These are phyloP conservation scores for Proctacanthus coquilletti DNA, from an alignment of 1,140 invertebrate genomes.

Conservation along the genomic window DNA sequence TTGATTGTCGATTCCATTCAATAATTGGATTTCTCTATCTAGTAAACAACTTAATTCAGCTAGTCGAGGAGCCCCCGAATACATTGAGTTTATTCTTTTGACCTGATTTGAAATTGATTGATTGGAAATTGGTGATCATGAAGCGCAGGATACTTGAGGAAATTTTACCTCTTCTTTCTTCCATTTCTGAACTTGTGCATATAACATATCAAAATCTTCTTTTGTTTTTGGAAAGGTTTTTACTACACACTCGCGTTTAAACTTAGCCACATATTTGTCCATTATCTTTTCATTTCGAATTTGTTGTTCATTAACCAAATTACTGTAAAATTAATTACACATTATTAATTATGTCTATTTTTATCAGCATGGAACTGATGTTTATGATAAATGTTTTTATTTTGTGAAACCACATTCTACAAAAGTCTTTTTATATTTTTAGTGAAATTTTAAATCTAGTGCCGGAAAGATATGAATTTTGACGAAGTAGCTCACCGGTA, in stretches of 20 bases:
- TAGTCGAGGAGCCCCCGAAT: conserved; percentile 34
- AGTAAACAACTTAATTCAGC: conserved; percentile 37
- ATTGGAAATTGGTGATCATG: neutral
- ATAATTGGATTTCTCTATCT: conserved; percentile 40
- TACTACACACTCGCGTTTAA: conserved; percentile 29
- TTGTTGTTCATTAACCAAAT: too few relatives aligned
- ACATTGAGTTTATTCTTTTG: conserved; percentile 30
- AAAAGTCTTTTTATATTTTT: too few relatives aligned
- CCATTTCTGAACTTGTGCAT: conserved; percentile 37
- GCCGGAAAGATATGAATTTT: too few relatives aligned
- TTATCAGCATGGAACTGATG: too few relatives aligned
- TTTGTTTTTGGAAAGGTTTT: conserved; percentile 36
- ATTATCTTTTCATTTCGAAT: too few relatives aligned
- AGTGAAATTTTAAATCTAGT: too few relatives aligned
- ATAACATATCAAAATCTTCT: conserved; percentile 41
- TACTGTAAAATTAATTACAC: too few relatives aligned
- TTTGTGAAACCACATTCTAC: too few relatives aligned
- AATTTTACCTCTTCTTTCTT: conserved; percentile 29
- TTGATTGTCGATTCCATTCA: conserved; percentile 38
- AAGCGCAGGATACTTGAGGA: neutral
- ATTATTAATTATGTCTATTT: too few relatives aligned
- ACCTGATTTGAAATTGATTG: conserved; percentile 11
- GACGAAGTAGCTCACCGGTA: too few relatives aligned
- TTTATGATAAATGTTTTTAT: too few relatives aligned
- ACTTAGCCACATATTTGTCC: too few relatives aligned